A percentile compares a stretch with the other conserved stretches of the same genome.
These are phyloP conservation scores for Saccopteryx bilineata DNA, from an alignment of 2,113 vertebrate genomes.

Conservation along the genomic window DNA sequence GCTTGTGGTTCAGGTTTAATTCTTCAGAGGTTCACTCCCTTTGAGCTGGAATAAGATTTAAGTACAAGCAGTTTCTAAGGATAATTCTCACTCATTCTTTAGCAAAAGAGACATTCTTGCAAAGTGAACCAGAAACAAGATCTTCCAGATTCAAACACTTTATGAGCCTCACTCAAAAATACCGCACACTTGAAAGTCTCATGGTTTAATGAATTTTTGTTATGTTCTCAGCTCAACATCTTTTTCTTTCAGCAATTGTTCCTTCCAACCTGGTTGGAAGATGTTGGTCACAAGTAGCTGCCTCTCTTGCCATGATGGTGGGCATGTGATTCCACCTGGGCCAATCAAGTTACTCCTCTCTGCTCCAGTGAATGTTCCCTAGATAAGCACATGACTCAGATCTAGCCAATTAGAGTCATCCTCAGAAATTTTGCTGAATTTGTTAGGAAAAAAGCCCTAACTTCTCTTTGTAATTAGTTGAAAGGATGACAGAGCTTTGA, in stretches of 20 bases:
- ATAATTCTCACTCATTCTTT: background rate
- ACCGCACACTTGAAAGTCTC: background rate
- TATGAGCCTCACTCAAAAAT: background rate
- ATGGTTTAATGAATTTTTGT: background rate
- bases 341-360: background rate
- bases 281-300: background rate
- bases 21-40: background rate
- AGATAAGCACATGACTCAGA: background rate
- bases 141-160: background rate
- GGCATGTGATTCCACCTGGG: background rate
- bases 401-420: background rate
- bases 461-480: background rate
- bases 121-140: background rate
- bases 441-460: background rate
- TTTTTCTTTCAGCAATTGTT: background rate
- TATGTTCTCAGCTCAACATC: background rate
- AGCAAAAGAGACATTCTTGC: background rate
- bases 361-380: background rate
- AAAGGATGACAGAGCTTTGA: constrained; percentile 22
- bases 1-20: background rate
- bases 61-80: background rate
- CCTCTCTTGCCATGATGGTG: background rate
- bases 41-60: constrained; percentile 12
- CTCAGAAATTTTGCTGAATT: background rate
- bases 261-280: background rate